Base-by-base conservation (phyloP, 2,113 vertebrate species). In the Petrocephalus zakoni region DNA sequence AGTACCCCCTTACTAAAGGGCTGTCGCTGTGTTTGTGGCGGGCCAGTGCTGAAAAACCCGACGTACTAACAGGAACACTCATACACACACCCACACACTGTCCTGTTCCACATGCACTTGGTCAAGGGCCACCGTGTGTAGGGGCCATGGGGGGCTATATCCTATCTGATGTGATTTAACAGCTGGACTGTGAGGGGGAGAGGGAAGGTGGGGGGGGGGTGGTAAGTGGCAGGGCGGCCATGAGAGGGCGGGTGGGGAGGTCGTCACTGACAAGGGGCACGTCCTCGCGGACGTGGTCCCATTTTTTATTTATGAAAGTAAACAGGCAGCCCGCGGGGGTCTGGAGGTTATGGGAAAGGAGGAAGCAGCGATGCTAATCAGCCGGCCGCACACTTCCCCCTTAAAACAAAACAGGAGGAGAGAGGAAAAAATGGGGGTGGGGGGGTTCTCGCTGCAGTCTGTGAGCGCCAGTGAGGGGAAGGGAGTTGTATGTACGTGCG, bases 291-390 rank as follows among this genome's bases (percentile, higher is more conserved):
- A 94, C 95, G 96, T 96, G 95, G 96, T 97, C 96, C 96, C 96
- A 97, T 97, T 98, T 99, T 97, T 98, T 98, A 97, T 97, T 97
- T 96, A 95, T 97, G 96, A 98, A 97, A 98, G 97, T 99, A 99
- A 99, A 99, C 98, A 99, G 94, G 97, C 94, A 94, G 97, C 96
- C 96, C 95, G 95, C 93, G 97, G 97, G 97, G 98, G 97, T 98
- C 97, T 96, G 96, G 96, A 97, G 98, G 98, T 99, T 99, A 98
- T 99, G 98, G 98, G 98, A 99, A 99, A 98, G 96, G 96, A 99
- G 98, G 98, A 99, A 99, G 96, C 97, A 95, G 96, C 95, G 96
- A 96, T 97, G 96, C 97, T 99, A 99, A 99, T 99, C 98, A 97
- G 97, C 93, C 95, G 93, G 88, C 94, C 91, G 93, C 98, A 99